phyloP scores from a whole-genome alignment of 2,113 vertebrate genomes.

The Megaleporinus macrocephalus region DNA sequence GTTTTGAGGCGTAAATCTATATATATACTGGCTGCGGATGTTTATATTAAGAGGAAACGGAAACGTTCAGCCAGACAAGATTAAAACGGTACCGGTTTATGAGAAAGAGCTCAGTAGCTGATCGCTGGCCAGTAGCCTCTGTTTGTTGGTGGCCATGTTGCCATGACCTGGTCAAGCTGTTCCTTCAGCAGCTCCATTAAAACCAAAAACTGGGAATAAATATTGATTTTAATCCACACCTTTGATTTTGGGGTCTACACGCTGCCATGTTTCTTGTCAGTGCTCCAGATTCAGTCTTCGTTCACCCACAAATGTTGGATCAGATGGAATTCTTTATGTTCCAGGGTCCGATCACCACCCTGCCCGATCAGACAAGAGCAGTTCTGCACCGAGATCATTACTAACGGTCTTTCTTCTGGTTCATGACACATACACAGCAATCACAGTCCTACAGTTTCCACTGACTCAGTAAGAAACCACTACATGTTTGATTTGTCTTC shows the following conservation, averaged over 20 bases:
- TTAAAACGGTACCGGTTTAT: too few species aligned
- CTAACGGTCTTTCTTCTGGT: constrained; percentile 3
- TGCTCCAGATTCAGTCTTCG: too few species aligned
- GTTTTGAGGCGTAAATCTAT: not conserved
- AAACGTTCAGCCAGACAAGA: too few species aligned
- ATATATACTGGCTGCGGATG: not conserved
- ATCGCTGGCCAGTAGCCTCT: not conserved
- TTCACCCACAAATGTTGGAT: too few species aligned
- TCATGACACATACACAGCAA: not conserved
- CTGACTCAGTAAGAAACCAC: constrained; percentile 4
- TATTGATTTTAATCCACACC: too few species aligned
- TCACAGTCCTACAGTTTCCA: not conserved
- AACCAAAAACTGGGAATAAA: too few species aligned
- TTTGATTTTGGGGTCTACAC: too few species aligned
- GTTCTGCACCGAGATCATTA: not conserved
- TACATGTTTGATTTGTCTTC: constrained; percentile 15
- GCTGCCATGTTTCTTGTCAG: too few species aligned
- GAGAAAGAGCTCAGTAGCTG: not conserved
- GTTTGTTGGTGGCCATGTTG: not conserved
- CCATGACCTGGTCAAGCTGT: not conserved
- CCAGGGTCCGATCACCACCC: too few species aligned
- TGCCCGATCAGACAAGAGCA: too few species aligned
- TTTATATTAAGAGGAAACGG: not conserved
- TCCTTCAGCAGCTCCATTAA: not conserved
- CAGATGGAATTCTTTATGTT: too few species aligned